phyloP scores from a whole-genome alignment of 2,797 vertebrate species.

The Macrochelys suwanniensis region DNA sequence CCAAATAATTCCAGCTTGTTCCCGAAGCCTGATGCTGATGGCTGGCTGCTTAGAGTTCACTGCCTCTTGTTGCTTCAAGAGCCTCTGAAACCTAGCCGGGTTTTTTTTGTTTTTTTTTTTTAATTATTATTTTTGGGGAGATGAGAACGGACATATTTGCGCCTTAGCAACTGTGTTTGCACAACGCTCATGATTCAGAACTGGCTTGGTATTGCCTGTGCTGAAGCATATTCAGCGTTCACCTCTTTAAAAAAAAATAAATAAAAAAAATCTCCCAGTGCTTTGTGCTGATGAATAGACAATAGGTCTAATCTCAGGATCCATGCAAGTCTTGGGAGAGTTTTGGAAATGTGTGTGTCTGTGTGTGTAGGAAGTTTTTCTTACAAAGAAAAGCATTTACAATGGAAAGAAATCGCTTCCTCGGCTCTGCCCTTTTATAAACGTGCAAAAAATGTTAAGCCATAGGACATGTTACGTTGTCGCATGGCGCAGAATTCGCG shows the following conservation, averaged over 20 bases:
- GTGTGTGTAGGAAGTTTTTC: background rate
- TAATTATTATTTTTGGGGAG: background rate
- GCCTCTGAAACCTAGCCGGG: conserved; percentile 54
- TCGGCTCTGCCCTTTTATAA: conserved; percentile 11
- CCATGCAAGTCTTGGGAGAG: background rate
- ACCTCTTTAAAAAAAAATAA: background rate
- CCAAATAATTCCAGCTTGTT: conserved; percentile 83
- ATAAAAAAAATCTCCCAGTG: background rate
- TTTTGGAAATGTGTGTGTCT: background rate
- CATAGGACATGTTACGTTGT: background rate
- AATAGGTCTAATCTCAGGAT: background rate
- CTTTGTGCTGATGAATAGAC: background rate
- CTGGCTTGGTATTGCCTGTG: conserved; percentile 36
- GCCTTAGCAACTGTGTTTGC: conserved; percentile 78
- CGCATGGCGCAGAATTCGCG: background rate
- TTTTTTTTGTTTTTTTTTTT: conserved; percentile 29
- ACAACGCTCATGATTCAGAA: conserved; percentile 24
- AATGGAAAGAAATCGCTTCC: background rate
- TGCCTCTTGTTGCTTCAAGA: conserved; percentile 57
- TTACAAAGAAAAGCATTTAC: background rate
- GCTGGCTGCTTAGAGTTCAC: conserved; percentile 60
- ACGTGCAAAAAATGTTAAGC: background rate
- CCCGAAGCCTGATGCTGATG: conserved; percentile 64
- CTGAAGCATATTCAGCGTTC: background rate
- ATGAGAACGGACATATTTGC: conserved; percentile 67